phyloP scores from a whole-genome alignment of 2,797 vertebrate species.

The Neosilurus mollespiculum region DNA sequence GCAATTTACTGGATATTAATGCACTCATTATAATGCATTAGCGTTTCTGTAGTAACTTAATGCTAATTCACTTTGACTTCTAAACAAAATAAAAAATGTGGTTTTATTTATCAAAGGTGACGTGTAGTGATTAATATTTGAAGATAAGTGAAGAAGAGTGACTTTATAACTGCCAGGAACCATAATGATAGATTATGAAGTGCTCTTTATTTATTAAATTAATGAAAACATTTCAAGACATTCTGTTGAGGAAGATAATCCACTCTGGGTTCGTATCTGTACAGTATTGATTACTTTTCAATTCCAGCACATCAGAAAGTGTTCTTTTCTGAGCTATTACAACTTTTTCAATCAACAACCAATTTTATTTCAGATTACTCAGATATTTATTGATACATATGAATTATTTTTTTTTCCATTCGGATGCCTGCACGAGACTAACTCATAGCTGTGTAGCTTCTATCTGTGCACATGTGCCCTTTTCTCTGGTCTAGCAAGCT shows the following conservation, averaged over 20 bases:
- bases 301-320: neutral
- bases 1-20: too few relatives aligned
- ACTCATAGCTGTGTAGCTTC: neutral
- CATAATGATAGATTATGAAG: neutral
- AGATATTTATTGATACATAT: neutral
- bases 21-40: neutral
- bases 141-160: neutral
- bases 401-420: neutral
- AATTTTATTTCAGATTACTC: neutral
- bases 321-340: neutral
- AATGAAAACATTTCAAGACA: neutral
- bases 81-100: neutral
- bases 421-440: neutral
- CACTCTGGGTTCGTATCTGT: neutral
- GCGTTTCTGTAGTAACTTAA: neutral
- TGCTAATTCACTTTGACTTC: neutral
- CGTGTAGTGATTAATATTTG: neutral
- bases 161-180: neutral
- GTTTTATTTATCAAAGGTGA: neutral
- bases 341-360: neutral
- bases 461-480: slow-evolving; percentile 6
- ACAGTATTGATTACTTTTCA: neutral
- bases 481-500: slow-evolving; percentile 17
- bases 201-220: neutral
- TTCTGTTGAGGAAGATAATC: neutral